phyloP scores from a whole-genome alignment of 1,140 invertebrate genomes.

The Nixonia krombeini region DNA sequence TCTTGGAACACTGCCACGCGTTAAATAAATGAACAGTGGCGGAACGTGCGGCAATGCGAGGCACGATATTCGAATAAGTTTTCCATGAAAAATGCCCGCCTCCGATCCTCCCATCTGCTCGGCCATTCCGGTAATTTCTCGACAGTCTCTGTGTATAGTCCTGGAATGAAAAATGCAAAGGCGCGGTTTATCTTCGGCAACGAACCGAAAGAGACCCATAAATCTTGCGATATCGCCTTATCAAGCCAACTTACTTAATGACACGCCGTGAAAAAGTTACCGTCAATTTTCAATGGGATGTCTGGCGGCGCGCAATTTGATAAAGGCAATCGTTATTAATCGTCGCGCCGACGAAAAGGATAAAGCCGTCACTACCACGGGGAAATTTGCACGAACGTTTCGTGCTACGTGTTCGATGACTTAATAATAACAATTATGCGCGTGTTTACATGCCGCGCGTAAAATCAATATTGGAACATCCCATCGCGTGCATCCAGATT shows the following conservation, averaged over 20 bases:
- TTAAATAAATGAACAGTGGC: conserved; percentile 15
- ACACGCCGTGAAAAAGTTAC: conserved; percentile 10
- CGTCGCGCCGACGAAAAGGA: too few species aligned
- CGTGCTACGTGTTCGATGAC: too few species aligned
- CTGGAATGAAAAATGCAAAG: conserved; percentile 23
- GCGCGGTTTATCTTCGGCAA: conserved; percentile 35
- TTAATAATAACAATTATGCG: too few species aligned
- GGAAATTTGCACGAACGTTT: too few species aligned
- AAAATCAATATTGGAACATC: too few species aligned
- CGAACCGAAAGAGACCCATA: conserved; percentile 27
- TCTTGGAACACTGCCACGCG: conserved; percentile 22
- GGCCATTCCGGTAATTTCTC: conserved; percentile 18
- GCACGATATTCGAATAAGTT: conserved; percentile 24
- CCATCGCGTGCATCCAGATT: too few species aligned
- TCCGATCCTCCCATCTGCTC: conserved; percentile 1
- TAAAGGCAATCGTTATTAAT: too few species aligned
- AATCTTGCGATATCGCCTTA: conserved; percentile 35
- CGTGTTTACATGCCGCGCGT: conserved; percentile 12
- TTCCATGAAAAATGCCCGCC: conserved; percentile 6
- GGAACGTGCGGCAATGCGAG: conserved; percentile 10
- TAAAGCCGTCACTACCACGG: too few species aligned
- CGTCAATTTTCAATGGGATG: conserved; percentile 11
- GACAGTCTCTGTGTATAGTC: background rate
- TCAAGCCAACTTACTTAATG: conserved; percentile 14
- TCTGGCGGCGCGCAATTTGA: too few species aligned